Evolutionary conservation across 2,888 invertebrate genomes (phyloP), one percentile per base, ranked within the genome.

Genomic region (Ariolimax columbianus): DNA sequence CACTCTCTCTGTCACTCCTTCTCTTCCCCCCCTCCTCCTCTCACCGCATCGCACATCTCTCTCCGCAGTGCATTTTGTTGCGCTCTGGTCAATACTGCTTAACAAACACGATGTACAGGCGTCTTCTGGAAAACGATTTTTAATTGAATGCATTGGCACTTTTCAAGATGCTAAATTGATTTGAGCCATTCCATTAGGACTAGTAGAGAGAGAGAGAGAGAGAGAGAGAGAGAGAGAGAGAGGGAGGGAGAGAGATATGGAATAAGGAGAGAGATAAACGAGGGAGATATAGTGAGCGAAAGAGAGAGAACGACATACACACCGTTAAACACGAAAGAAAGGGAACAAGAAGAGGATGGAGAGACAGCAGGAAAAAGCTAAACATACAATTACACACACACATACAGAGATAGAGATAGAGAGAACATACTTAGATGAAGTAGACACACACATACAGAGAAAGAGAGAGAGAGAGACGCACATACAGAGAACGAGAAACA

Each of bases 71-170:
- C 51, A 33, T 75, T 75, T 51, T 47, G 51, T 51, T 75, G 75
- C 51, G 2, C 9, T 6, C 4, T 33, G 51, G 51, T 75, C 75
- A 47, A 75, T 75, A 51, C 75, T 33, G 75, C 75, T 75, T 51
- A 51, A 75, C 75, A 75, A 75, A 75, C 75, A 75, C 14, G 9
- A 33, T n/a, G 30, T 40, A 47, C 43, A 26, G 51, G 23, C 75
- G 30, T 75, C 75, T 51, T 7, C 30, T 19, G 51, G 75, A 33
- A 75, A 75, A 51, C 75, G 75, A 51, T 75, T 75, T 75, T 75
- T 75, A 75, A 75, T 75, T 75, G 75, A 75, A 75, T 75, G 75
- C 73, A 51, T 23, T 72, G 38, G 40, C 40, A 72, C 38, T 72
- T 4, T 75, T 47, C 75, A 51, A 17, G 19, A 51, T 75, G 75